These are phyloP conservation scores for Temnopleurus reevesii DNA, from an alignment of 53 echinoderm and acorn worm genomes.

Conservation along the genomic window DNA sequence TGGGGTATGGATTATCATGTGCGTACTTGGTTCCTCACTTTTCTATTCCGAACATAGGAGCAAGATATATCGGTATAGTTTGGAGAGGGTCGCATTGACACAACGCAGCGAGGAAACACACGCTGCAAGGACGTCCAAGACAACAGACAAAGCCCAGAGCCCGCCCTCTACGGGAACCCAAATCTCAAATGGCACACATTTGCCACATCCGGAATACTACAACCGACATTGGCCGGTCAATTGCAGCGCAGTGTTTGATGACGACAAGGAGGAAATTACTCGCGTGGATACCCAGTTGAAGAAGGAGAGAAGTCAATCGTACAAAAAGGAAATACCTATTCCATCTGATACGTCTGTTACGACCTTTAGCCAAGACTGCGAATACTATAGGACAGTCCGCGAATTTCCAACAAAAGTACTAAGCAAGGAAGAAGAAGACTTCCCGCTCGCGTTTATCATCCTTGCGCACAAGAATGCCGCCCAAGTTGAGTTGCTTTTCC, in stretches of 20 bases:
- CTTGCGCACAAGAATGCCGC: constrained; percentile 67
- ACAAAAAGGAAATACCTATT: constrained; percentile 1
- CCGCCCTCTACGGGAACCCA: not conserved
- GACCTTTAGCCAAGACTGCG: constrained; percentile 58
- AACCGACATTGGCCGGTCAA: not conserved
- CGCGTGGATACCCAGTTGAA: not conserved
- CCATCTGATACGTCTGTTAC: constrained; percentile 45
- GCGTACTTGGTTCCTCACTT: not conserved
- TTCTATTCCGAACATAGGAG: not conserved
- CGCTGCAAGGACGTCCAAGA: not conserved
- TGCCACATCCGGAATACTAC: constrained; percentile 4
- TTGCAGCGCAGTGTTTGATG: constrained; percentile 40
- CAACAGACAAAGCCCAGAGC: no score
- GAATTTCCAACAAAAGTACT: constrained; percentile 52
- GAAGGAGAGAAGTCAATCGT: not conserved
- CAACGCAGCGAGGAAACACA: not conserved
- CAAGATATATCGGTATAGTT: not conserved
- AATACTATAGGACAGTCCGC: constrained; percentile 45
- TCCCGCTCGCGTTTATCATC: constrained; percentile 75
- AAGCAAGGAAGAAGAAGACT: constrained; percentile 66
- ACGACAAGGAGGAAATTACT: not conserved
- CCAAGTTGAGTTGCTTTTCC: constrained; percentile 66
- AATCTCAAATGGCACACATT: not conserved
- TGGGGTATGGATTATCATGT: not conserved
- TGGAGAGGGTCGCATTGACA: not conserved